phyloP scores from a whole-genome alignment of 1,140 invertebrate genomes.

The Oppia nitens region DNA sequence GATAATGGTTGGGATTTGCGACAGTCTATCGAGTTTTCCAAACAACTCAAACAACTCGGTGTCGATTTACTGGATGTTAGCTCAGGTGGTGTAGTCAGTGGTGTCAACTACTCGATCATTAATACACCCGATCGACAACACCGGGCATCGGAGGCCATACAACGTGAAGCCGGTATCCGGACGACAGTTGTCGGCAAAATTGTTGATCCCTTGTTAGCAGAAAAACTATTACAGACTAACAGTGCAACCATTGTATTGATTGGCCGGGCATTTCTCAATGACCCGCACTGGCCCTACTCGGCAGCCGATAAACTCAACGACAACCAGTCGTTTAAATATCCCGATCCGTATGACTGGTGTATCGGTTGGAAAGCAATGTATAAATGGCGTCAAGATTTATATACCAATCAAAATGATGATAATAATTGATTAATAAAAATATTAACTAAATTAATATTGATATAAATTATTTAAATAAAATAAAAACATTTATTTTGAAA shows the following conservation, averaged over 20 bases:
- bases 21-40: background rate
- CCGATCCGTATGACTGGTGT: background rate
- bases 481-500: no score
- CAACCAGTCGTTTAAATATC: background rate
- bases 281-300: conserved; percentile 2
- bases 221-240: background rate
- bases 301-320: background rate
- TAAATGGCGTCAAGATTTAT: background rate
- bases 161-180: background rate
- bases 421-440: no score
- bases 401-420: background rate
- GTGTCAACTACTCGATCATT: background rate
- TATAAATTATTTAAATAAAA: no score
- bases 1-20: background rate
- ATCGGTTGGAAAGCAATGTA: background rate
- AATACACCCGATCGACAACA: background rate
- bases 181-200: conserved; percentile 1
- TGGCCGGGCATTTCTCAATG: background rate
- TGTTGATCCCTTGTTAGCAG: background rate
- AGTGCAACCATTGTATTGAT: background rate
- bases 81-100: background rate
- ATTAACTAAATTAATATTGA: no score
- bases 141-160: background rate
- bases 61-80: conserved; percentile 1
- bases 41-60: background rate